These are phyloP conservation scores for Serranus cabrilla DNA, from an alignment of 2,797 vertebrate genomes.

Conservation along the genomic window DNA sequence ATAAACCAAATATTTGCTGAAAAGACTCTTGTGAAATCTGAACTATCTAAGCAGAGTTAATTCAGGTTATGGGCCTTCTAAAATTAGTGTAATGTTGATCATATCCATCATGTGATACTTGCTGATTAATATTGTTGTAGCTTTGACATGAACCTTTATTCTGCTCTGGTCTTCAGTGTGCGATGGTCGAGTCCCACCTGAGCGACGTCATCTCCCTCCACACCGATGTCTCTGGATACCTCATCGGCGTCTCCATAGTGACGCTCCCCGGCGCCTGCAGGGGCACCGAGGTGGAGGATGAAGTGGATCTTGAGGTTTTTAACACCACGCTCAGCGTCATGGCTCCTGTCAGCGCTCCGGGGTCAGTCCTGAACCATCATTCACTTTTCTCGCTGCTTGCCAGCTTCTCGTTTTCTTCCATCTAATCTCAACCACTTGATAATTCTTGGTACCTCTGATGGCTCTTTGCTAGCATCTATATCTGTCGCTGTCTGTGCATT, in stretches of 20 bases:
- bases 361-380: conserved; percentile 80
- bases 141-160: neutral
- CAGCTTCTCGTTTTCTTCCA: neutral
- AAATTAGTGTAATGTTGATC: neutral
- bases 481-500: conserved; percentile 1
- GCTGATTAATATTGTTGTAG: neutral
- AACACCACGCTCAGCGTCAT: conserved; percentile 90
- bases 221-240: conserved; percentile 89
- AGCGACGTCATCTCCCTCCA: conserved; percentile 92
- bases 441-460: neutral
- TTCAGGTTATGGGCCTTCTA: neutral
- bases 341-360: conserved; percentile 85
- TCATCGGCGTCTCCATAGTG: conserved; percentile 92
- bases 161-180: conserved; percentile 83
- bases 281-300: conserved; percentile 90
- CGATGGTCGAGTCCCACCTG: conserved; percentile 92
- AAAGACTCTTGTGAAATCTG: neutral
- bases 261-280: conserved; percentile 89
- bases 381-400: too few species aligned
- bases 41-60: neutral
- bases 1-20: neutral
- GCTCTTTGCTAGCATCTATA: neutral
- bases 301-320: conserved; percentile 91
- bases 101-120: neutral
- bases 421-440: neutral